These are phyloP conservation scores for Gari tellinella DNA, from an alignment of 2,888 invertebrate species.

Conservation along the genomic window DNA sequence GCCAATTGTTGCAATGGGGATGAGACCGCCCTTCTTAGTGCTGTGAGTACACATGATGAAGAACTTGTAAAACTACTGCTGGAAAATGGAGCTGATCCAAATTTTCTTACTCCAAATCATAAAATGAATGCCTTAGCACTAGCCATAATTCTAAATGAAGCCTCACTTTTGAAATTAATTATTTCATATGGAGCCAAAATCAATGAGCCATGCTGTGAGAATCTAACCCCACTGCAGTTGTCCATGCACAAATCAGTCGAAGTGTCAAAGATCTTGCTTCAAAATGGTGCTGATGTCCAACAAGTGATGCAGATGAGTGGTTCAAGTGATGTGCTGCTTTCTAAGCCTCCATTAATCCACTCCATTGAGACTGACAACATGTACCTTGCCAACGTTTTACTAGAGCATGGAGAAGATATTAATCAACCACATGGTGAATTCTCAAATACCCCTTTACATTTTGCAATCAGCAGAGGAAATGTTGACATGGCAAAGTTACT, in stretches of 20 bases:
- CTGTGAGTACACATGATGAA: constrained; percentile 62
- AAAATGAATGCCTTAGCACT: constrained; percentile 65
- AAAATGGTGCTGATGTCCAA: constrained; percentile 64
- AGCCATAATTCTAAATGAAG: constrained; percentile 66
- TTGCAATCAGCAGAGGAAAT: constrained; percentile 57
- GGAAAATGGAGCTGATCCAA: constrained; percentile 66
- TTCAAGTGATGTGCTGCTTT: constrained; percentile 40
- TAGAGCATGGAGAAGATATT: constrained; percentile 67
- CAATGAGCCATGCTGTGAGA: constrained; percentile 61
- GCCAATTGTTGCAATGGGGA: constrained; percentile 31
- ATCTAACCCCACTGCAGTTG: constrained; percentile 63
- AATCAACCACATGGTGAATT: constrained; percentile 62
- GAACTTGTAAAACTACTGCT: constrained; percentile 50
- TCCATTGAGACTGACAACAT: constrained; percentile 61
- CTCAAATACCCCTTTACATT: constrained; percentile 59
- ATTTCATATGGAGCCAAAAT: constrained; percentile 59
- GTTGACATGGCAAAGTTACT: constrained; percentile 61
- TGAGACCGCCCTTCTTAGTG: constrained; percentile 61
- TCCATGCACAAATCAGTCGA: constrained; percentile 64
- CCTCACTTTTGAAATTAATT: constrained; percentile 57
- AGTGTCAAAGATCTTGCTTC: constrained; percentile 63
- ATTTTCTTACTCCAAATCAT: constrained; percentile 38
- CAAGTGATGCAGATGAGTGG: constrained; percentile 55
- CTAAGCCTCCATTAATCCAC: constrained; percentile 59
- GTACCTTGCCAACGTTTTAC: constrained; percentile 56